Evolutionary conservation across 2,888 invertebrate genomes (phyloP).

Genomic region (Stenchaetothrips biformis): DNA sequence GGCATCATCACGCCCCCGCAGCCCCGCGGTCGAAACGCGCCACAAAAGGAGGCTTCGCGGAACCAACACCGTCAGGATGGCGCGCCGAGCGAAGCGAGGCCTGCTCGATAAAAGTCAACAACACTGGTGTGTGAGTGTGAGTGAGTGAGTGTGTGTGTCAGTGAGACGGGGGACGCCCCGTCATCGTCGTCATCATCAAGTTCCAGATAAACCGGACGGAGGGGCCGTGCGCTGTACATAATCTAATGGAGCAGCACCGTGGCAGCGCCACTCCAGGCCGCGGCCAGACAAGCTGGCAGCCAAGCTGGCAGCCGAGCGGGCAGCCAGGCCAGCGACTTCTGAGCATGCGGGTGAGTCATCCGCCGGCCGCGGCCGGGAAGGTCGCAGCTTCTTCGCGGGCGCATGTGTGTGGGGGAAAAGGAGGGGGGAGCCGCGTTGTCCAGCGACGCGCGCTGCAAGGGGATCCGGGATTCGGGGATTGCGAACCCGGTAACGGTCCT

Average conservation of each 20-base stretch:
- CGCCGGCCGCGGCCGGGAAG: neutral
- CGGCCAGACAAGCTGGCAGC: too few relatives aligned
- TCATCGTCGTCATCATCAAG: too few relatives aligned
- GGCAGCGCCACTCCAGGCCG: neutral
- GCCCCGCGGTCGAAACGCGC: too few relatives aligned
- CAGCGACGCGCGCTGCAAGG: neutral
- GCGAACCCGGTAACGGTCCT: neutral
- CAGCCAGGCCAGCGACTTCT: neutral
- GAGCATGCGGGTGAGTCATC: neutral
- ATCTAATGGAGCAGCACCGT: slow-evolving; percentile 20
- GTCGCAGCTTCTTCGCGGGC: neutral
- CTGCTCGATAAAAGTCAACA: too few relatives aligned
- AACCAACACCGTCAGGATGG: too few relatives aligned
- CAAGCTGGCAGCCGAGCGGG: neutral
- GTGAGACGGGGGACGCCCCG: too few relatives aligned
- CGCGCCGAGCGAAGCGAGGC: too few relatives aligned
- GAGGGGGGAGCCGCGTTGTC: too few relatives aligned
- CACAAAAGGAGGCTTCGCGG: too few relatives aligned
- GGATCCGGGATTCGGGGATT: neutral
- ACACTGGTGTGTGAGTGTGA: too few relatives aligned
- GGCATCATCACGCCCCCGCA: too few relatives aligned
- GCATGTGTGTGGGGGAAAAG: neutral
- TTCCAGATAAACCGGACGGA: slow-evolving; percentile 20
- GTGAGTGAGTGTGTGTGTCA: too few relatives aligned
- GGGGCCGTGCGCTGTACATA: slow-evolving; percentile 28